A percentile compares a stretch with the other conserved stretches of the same genome.
Conservation (phyloP, 2,888 invertebrate species). For the Anthrax anthrax region DNA sequence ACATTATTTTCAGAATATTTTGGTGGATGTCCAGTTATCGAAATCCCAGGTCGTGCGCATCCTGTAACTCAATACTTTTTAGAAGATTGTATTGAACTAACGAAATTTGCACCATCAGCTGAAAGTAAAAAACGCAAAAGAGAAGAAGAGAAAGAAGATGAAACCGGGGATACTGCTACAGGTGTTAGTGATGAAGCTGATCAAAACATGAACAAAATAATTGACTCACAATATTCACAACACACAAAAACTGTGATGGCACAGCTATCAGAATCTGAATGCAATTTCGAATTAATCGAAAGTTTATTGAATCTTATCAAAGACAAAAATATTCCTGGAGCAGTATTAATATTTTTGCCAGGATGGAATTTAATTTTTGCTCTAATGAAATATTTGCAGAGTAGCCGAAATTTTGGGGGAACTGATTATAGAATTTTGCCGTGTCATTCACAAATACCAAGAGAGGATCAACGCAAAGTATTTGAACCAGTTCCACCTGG, state of each 20-base stretch:
- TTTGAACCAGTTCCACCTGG: conserved; percentile 74
- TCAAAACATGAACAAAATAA: conserved; percentile 61
- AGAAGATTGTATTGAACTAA: conserved; percentile 82
- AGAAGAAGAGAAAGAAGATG: conserved; percentile 46
- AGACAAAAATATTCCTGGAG: conserved; percentile 52
- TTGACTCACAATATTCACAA: conserved; percentile 36
- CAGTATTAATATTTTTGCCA: conserved; percentile 84
- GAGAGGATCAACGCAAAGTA: conserved; percentile 87
- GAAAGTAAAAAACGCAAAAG: conserved; percentile 58
- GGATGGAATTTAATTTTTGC: conserved; percentile 97
- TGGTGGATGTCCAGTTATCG: conserved; percentile 78
- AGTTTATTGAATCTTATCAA: conserved; percentile 53
- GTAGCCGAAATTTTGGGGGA: conserved; percentile 55
- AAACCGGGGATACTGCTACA: conserved; percentile 44
- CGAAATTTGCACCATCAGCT: conserved; percentile 64
- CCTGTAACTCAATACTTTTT: conserved; percentile 85
- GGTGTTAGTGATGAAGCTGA: conserved; percentile 48
- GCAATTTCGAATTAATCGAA: conserved; percentile 84
- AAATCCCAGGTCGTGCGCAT: conserved; percentile 67
- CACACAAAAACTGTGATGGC: conserved; percentile 57
- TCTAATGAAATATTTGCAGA: conserved; percentile 70
- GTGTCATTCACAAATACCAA: conserved; percentile 92
- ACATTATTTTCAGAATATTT: conserved; percentile 85
- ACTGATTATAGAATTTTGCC: conserved; percentile 66
- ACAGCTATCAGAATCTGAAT: conserved; percentile 75